phyloP scores from a whole-genome alignment of 2,888 invertebrate genomes.

The Ommatoiulus sabulosus region DNA sequence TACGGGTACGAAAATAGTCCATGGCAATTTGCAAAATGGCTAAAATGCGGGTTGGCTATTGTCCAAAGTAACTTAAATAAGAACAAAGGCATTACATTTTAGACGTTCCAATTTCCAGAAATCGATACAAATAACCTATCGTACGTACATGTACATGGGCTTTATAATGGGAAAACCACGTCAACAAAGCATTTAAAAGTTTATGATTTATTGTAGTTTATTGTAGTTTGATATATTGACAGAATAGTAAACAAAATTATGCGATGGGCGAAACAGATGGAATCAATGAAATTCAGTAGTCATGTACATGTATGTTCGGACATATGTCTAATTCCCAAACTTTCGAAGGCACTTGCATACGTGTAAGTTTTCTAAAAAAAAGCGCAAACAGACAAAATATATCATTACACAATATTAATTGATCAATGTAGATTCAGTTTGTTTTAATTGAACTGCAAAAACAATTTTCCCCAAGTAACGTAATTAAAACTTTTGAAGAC shows the following conservation, averaged over 20 bases:
- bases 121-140: not conserved
- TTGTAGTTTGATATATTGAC: not conserved
- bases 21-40: conserved; percentile 25
- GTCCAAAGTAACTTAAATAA: not conserved
- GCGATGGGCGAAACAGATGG: no score
- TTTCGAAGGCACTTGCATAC: no score
- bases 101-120: not conserved
- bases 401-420: no score
- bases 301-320: no score
- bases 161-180: not conserved
- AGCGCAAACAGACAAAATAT: no score
- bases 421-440: no score
- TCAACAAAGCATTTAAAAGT: not conserved
- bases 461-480: no score
- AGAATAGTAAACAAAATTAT: not conserved
- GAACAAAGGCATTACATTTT: not conserved
- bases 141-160: not conserved
- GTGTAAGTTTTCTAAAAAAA: no score
- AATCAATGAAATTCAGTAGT: no score
- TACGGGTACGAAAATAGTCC: conserved; percentile 21
- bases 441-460: no score
- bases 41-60: not conserved
- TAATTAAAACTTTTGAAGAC: no score
- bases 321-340: no score
- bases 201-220: not conserved